Percentiles rank a stretch among this genome's conserved stretches.
Conservation (phyloP, 1,140 invertebrate genomes). For the Orius insidiosus region DNA sequence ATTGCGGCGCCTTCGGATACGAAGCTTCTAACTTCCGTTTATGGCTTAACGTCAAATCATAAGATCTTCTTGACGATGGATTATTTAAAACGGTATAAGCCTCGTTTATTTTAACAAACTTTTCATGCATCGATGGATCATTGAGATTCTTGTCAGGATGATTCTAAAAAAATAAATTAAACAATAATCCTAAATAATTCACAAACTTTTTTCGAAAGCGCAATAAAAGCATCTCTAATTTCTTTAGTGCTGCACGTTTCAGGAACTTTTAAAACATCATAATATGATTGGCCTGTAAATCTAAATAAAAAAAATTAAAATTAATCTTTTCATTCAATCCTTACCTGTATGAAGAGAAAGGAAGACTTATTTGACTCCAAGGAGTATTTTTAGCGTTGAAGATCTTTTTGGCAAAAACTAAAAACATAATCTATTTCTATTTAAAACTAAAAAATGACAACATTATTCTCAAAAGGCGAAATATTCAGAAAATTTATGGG, state of each 20-base stretch:
- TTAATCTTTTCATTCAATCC: too few relatives aligned
- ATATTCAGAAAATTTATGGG: too few relatives aligned
- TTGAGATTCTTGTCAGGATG: conserved; percentile 41
- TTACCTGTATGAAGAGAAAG: too few relatives aligned
- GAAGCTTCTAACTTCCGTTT: conserved; percentile 12
- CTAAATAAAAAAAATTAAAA: conserved; percentile 16
- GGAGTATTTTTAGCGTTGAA: too few relatives aligned
- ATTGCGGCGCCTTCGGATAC: too few relatives aligned
- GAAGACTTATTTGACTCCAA: too few relatives aligned
- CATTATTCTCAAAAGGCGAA: too few relatives aligned
- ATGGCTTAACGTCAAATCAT: conserved; percentile 27
- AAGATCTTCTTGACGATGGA: conserved; percentile 30
- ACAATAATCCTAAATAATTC: not conserved
- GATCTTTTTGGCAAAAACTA: too few relatives aligned
- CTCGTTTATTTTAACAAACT: conserved; percentile 42
- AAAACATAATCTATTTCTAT: too few relatives aligned
- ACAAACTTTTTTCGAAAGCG: conserved; percentile 35
- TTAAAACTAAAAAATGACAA: too few relatives aligned
- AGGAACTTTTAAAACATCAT: conserved; percentile 33
- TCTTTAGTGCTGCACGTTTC: conserved; percentile 33
- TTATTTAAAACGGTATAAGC: conserved; percentile 42
- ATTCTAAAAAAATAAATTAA: conserved; percentile 25
- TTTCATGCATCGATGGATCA: conserved; percentile 28
- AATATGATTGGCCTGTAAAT: conserved; percentile 25
- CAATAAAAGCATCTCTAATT: conserved; percentile 35